phyloP scores from a whole-genome alignment of 2,113 vertebrate genomes.

The Climacteris rufus region DNA sequence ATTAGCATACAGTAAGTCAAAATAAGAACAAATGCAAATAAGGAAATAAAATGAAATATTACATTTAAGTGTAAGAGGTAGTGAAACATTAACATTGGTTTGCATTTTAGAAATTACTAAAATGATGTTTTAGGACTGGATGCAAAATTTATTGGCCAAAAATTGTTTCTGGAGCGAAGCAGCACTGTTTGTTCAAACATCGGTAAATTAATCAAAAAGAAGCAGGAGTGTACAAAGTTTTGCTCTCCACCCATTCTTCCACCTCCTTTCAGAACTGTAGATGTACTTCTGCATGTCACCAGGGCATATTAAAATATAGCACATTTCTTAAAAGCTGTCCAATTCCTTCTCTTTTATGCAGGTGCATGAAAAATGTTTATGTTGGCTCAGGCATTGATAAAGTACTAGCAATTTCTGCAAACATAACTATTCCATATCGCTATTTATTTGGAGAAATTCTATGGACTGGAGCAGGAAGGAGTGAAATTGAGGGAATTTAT shows the following conservation, averaged over 20 bases:
- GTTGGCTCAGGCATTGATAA: constrained; percentile 13
- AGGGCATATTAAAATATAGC: background rate
- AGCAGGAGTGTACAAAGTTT: background rate
- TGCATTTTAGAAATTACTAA: background rate
- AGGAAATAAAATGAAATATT: background rate
- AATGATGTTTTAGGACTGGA: background rate
- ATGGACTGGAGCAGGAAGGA: background rate
- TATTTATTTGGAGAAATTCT: constrained; percentile 8
- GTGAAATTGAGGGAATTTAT: background rate
- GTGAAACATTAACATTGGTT: background rate
- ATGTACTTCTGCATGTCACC: background rate
- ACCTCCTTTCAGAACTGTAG: background rate
- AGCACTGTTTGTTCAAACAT: background rate
- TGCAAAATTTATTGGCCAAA: background rate
- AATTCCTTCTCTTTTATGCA: background rate
- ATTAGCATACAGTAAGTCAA: background rate
- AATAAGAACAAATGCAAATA: background rate
- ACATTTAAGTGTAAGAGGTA: background rate
- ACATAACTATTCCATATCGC: background rate
- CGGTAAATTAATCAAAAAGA: background rate
- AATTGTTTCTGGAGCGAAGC: background rate
- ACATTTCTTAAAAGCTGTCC: constrained; percentile 2
- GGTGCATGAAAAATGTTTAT: constrained; percentile 20
- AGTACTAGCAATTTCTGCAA: constrained; percentile 27
- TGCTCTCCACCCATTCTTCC: background rate